Evolutionary conservation across 2,113 vertebrate species (phyloP), one percentile per base, ranked within the genome.

Genomic region (Saguinus midas): DNA sequence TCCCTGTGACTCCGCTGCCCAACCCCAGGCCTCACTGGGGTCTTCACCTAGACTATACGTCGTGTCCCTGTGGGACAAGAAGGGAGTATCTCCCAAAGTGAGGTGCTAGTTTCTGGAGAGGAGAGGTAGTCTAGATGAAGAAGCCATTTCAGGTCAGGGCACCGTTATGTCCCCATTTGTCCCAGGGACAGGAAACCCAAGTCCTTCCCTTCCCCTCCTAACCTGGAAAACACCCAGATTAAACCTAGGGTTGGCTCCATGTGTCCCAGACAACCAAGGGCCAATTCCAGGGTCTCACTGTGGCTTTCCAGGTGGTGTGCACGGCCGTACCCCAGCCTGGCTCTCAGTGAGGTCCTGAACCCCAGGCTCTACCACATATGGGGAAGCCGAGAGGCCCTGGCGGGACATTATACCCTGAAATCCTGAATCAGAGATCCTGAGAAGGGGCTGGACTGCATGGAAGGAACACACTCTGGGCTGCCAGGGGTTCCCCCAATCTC

Each of bases 61-160:
- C 79, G 50, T 72, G 37, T 75, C 32, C 88, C 52, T 87, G 78
- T 45, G 76, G 80, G 75, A 88, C 87, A 21, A 55, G 12, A 18
- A 91, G 32, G 64, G 52, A 35, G 8, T 43, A 89, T 43, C 78
- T 79, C 70, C 58, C 52, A 73, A 37, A 94, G 80, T n/a, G 64
- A 95, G 61, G 50, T 35, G 2, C 57, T 91, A 76, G 40, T 91
- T 94, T 84, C 78, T 81, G 68, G 81, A 55, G 35, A 84, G 40
- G 45, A 55, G 58, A 80, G 76, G 50, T 84, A 29, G 82, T 40
- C 37, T 85, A n/a, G 43, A 80, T 61, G 17, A 87, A 95, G 80
- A 76, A 96, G 88, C 91, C 75, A 70, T 91, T 93, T 95, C 95
- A 37, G 96, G 96, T 93, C 97, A 96, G 83, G 37, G 64, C 32